Percentiles rank a stretch among this genome's conserved stretches.
These are phyloP conservation scores for Ciconia boyciana DNA, from an alignment of 2,113 vertebrate genomes.

Conservation along the genomic window DNA sequence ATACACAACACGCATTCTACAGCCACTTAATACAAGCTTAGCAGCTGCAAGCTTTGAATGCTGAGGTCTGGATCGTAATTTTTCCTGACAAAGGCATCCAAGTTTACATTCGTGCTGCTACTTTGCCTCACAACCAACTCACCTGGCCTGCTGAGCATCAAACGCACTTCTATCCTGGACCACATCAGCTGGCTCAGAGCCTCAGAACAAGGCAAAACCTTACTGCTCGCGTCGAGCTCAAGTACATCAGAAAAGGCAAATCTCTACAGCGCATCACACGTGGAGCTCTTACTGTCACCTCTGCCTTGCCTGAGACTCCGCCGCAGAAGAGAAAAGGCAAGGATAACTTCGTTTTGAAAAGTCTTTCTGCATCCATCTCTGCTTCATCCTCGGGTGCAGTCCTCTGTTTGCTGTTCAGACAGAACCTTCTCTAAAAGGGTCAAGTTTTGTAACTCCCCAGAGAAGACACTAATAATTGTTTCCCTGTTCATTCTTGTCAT, in stretches of 20 bases:
- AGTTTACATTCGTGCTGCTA: neutral
- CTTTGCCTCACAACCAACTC: neutral
- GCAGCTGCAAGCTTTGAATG: slow-evolving; percentile 45
- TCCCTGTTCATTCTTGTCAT: neutral
- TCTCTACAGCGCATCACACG: rapidly evolving
- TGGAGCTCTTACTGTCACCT: neutral
- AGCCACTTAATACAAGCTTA: slow-evolving; percentile 53
- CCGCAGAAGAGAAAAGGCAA: neutral
- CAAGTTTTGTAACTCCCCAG: neutral
- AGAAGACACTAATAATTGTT: neutral
- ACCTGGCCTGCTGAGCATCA: neutral
- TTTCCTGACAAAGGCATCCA: neutral
- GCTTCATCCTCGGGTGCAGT: neutral
- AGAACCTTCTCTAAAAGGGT: neutral
- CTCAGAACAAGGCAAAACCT: neutral
- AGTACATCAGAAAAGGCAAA: neutral
- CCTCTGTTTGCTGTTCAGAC: neutral
- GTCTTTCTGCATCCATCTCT: neutral
- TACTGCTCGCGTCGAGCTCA: neutral
- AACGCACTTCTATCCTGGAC: neutral
- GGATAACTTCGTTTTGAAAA: rapidly evolving
- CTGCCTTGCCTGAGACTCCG: neutral
- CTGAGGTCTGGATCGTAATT: neutral
- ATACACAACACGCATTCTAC: neutral
- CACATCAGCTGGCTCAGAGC: neutral